Evolutionary conservation across 2,113 vertebrate genomes (phyloP).

Genomic region (Macquaria ambigua): DNA sequence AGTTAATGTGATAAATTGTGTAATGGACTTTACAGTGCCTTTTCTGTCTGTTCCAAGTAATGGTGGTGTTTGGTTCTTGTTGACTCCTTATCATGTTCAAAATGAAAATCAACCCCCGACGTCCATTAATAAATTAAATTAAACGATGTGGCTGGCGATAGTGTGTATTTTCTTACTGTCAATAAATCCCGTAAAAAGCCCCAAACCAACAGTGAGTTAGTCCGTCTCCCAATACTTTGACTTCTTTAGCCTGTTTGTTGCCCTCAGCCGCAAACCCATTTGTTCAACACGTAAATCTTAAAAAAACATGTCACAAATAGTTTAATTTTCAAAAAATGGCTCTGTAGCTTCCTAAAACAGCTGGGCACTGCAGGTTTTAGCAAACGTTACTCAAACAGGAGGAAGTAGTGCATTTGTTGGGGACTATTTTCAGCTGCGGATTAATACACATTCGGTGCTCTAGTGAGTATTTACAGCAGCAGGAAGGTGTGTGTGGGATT

Average conservation of each 20-base stretch:
- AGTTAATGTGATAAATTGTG: not conserved
- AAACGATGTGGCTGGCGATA: slow-evolving; percentile 1
- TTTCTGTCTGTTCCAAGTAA: slow-evolving; percentile 11
- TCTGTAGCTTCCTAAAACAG: not conserved
- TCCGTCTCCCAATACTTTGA: not conserved
- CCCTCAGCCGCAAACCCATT: not conserved
- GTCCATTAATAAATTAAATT: not conserved
- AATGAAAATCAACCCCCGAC: not conserved
- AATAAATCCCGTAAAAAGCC: not conserved
- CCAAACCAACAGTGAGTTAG: not conserved
- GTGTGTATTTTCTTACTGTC: not conserved
- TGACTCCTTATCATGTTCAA: slow-evolving; percentile 3
- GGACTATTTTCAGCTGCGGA: slow-evolving; percentile 15
- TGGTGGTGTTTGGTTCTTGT: not conserved
- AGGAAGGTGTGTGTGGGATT: not conserved
- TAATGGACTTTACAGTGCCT: slow-evolving; percentile 53
- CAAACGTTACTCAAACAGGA: not conserved
- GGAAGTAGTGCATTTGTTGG: not conserved
- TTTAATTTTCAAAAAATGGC: not conserved
- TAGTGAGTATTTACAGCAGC: not conserved
- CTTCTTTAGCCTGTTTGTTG: too few relatives aligned
- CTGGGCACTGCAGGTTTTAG: not conserved
- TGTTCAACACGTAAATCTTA: not conserved
- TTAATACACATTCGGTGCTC: not conserved
- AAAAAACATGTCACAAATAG: not conserved